These are phyloP conservation scores for Strigops habroptila DNA, from an alignment of 2,113 vertebrate genomes.

Conservation along the genomic window DNA sequence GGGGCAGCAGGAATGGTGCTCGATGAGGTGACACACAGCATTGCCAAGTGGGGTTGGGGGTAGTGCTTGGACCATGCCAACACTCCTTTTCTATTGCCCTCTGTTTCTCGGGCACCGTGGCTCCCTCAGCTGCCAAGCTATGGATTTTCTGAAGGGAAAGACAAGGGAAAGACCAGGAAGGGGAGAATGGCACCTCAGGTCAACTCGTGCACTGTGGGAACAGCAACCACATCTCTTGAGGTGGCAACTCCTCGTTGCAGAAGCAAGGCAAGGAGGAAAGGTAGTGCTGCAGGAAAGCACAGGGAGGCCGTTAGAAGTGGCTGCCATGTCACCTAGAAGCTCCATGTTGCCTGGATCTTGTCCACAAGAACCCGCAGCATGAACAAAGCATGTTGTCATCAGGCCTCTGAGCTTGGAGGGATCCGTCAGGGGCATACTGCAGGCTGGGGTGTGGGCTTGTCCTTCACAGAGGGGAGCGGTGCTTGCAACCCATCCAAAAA, in stretches of 20 bases:
- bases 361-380: accelerated
- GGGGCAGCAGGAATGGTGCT: not conserved
- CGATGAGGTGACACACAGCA: not conserved
- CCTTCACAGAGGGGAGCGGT: not conserved
- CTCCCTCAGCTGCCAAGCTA: not conserved
- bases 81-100: not conserved
- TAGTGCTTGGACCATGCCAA: not conserved
- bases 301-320: not conserved
- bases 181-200: not conserved
- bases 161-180: not conserved
- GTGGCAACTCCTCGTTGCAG: not conserved
- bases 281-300: not conserved
- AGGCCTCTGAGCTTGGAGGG: not conserved
- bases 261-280: not conserved
- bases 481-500: not conserved
- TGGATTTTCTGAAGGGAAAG: not conserved
- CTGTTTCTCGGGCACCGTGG: accelerated
- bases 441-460: not conserved
- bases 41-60: not conserved
- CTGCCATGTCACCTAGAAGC: not conserved
- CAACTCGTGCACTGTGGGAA: not conserved
- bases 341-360: not conserved
- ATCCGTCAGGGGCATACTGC: not conserved
- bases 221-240: accelerated
- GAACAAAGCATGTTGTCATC: not conserved